Base-by-base conservation (phyloP, 2,888 invertebrate genomes). In the Chymomyza procnemis region DNA sequence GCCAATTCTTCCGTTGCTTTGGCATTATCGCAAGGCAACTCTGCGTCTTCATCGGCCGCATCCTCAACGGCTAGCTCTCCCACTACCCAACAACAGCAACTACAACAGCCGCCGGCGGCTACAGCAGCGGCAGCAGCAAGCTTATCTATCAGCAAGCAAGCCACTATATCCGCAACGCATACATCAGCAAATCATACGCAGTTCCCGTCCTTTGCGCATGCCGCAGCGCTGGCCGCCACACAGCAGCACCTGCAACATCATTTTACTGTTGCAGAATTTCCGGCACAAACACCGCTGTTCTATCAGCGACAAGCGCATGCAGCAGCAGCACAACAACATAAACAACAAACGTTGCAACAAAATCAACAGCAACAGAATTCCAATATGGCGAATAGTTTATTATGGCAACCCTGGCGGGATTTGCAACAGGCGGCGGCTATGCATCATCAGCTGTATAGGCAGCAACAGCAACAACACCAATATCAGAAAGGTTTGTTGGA, bases 371-470 rank as follows among this genome's bases (percentile, higher is more conserved):
- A 79, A 26, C 82, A 85, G 62, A 80, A 86, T 61, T 79, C 88
- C 19, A 89, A 89, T 77, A 88, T 89, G 79, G 88, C 89, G 54
- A 89, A 89, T 72, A 89, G 89, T 71, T 80, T 90, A 66, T 74
- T 90, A 8, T 90, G 90, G 90, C 90, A 90, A 63, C 90, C 90
- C 48, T 90, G 90, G 90, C 88, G 89, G 52, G 90, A 90, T 79
- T 83, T 90, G 52, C 88, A 89, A 69, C 89, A 89, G 66, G 88
- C 89, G 14, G 90, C 81, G 64, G 89, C 89, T 54, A 87, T 88
- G 72, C 90, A 89, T 71, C 89, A 89, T 66, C 90, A 88, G 74
- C 87, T 90, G 63, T 88, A 88, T 72, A 81, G 85, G 66, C 89
- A 89, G 55, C 89, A 90, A 19, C 89, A 89, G 4, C 88, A 88